phyloP scores from a whole-genome alignment of 2,113 vertebrate species.

The Psammodynastes pulverulentus region DNA sequence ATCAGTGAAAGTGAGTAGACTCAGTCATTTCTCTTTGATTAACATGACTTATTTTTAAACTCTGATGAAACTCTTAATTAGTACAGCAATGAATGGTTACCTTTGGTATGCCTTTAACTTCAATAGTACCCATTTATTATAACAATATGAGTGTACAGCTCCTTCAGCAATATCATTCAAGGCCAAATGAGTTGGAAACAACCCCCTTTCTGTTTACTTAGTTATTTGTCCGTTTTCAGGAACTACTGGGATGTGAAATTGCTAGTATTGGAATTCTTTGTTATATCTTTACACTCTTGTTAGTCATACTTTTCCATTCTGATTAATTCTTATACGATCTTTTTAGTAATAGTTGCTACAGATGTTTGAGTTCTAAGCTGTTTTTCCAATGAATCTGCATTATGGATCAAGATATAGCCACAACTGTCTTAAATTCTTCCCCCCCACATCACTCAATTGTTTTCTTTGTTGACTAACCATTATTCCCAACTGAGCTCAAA shows the following conservation, averaged over 20 bases:
- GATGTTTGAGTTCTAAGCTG: conserved; percentile 18
- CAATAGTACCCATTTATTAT: neutral
- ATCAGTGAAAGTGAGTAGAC: neutral
- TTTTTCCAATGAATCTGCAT: conserved; percentile 10
- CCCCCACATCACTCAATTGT: neutral
- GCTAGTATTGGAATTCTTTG: conserved; percentile 9
- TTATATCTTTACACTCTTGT: conserved; percentile 2
- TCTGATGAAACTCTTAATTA: neutral
- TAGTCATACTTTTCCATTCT: conserved; percentile 13
- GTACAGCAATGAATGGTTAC: neutral
- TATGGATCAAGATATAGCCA: neutral
- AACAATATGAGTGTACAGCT: neutral
- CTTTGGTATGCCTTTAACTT: neutral
- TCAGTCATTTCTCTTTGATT: neutral
- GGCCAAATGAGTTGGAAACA: neutral
- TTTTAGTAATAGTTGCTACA: conserved; percentile 9
- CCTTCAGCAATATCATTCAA: neutral
- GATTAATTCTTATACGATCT: neutral
- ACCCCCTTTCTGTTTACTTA: neutral
- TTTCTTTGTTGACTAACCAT: conserved; percentile 25
- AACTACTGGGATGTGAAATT: neutral
- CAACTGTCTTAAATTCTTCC: neutral
- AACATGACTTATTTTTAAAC: neutral
- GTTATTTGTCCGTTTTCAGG: neutral
- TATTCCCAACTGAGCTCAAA: neutral